A percentile compares a stretch with the other conserved stretches of the same genome.
These are phyloP conservation scores for Caenorhabditis sp. DNA, from an alignment of 2,888 invertebrate genomes.

Conservation along the genomic window DNA sequence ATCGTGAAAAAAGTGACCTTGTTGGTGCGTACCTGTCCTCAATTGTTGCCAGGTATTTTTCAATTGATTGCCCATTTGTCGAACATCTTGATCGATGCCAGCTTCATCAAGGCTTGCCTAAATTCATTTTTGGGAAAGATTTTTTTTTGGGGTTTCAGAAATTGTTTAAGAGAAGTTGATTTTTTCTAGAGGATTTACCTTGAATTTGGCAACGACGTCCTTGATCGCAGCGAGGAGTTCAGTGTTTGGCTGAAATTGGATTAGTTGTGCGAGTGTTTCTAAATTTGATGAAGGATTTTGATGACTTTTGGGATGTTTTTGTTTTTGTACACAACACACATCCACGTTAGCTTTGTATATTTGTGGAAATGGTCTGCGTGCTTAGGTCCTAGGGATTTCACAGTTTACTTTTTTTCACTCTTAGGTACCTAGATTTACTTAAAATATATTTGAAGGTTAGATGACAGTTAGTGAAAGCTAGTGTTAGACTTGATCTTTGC, in stretches of 20 bases:
- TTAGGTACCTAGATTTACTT: no score
- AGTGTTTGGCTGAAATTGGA: constrained; percentile 61
- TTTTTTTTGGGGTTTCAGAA: neutral
- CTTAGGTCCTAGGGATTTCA: no score
- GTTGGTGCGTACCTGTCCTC: constrained; percentile 56
- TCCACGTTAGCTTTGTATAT: no score
- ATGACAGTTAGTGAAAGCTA: no score
- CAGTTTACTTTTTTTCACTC: no score
- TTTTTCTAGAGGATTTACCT: constrained; percentile 16
- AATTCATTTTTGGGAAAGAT: neutral
- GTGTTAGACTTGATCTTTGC: neutral
- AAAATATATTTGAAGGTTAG: no score
- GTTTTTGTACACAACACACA: neutral
- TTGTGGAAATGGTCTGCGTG: no score
- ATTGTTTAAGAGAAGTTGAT: neutral
- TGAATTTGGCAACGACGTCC: constrained; percentile 64
- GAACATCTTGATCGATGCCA: constrained; percentile 59
- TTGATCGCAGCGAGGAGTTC: constrained; percentile 64
- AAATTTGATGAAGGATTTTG: neutral
- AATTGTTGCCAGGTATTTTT: constrained; percentile 64
- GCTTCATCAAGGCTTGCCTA: constrained; percentile 55
- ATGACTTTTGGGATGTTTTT: neutral
- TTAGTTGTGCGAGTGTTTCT: constrained; percentile 4
- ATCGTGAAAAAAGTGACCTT: constrained; percentile 29
- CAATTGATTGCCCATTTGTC: constrained; percentile 59